phyloP scores from a whole-genome alignment of 2,113 vertebrate genomes.

The Conger conger region DNA sequence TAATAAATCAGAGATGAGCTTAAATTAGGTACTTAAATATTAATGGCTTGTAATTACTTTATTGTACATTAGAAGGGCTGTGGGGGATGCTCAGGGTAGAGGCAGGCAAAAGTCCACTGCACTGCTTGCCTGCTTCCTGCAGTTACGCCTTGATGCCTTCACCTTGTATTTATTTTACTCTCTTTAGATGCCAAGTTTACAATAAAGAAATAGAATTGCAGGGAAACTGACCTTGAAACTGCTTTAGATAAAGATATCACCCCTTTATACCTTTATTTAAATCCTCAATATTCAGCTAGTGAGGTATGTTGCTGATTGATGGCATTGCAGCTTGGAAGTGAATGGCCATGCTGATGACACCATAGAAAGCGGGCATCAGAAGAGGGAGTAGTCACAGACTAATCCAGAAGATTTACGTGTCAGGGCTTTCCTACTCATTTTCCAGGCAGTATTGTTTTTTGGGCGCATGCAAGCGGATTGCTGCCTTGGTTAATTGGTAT shows the following conservation, averaged over 20 bases:
- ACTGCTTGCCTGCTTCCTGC: not conserved
- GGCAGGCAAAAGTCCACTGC: not conserved
- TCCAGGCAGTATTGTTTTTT: too few relatives aligned
- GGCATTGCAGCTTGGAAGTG: not conserved
- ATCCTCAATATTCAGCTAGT: too few relatives aligned
- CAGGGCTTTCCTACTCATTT: too few relatives aligned
- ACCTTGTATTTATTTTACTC: not conserved
- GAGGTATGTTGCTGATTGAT: too few relatives aligned
- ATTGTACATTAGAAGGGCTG: conserved; percentile 6
- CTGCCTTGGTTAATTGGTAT: too few relatives aligned
- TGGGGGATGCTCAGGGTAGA: not conserved
- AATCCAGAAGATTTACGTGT: not conserved
- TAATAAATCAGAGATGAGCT: conserved; percentile 19
- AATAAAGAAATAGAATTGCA: not conserved
- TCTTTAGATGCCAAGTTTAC: not conserved
- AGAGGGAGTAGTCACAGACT: not conserved
- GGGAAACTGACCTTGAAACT: not conserved
- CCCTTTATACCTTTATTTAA: too few relatives aligned
- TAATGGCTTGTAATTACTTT: conserved; percentile 24
- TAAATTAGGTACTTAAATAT: conserved; percentile 18
- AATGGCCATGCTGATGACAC: not conserved
- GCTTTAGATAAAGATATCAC: not conserved
- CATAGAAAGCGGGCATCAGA: not conserved
- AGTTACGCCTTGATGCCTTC: conserved; percentile 10
- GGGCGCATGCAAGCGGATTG: too few relatives aligned